Base-by-base conservation (phyloP, 2,888 invertebrate genomes). In the Liposcelis brunnea region DNA sequence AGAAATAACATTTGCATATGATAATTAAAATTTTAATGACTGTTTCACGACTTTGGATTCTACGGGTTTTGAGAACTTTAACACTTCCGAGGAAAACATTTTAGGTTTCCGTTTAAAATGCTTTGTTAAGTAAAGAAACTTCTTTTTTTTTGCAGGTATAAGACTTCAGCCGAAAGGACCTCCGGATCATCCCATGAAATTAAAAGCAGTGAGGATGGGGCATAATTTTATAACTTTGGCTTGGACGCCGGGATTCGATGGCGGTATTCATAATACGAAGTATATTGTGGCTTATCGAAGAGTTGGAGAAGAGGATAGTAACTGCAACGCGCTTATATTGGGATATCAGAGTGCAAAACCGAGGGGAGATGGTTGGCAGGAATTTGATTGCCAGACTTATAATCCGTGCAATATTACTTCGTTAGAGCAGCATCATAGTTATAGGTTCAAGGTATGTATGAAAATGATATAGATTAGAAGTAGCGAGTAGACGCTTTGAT, bases 181-280 rank as follows among this genome's bases (percentile, higher is more conserved):
- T 0, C 91, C 91, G 0, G 90, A 90, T 57, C 74, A 77, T 47
- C 90, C 91, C 0, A 75, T 73, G 4, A 74, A 77, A 48, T 61
- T 89, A 18, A 69, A 74, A 2, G 75, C 81, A 8, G 69, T 79
- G 47, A 78, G 80, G 57, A 73, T 81, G 0, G 86, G 86, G 0
- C 80, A 80, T 11, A 80, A 80, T 46, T 82, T 73, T 56, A 83
- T 89, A 1, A 77, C 82, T 0, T 65, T 91, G 15, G 72, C 74
- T 47, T 91, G 90, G 90, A 82, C 84, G 56, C 77, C 85, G 0
- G 90, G 90, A 1, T 93, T 91, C 59, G 85, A 91, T 60, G 91
- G 91, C 0, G 91, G 91, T 0, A 64, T 87, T 45, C 74, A 77
- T 42, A 84, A 80, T 55, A 90, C 89, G 1, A 87, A 86, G 58